Evolutionary conservation across 2,797 vertebrate genomes (phyloP).

Genomic region (Orientallactaga sibirica): DNA sequence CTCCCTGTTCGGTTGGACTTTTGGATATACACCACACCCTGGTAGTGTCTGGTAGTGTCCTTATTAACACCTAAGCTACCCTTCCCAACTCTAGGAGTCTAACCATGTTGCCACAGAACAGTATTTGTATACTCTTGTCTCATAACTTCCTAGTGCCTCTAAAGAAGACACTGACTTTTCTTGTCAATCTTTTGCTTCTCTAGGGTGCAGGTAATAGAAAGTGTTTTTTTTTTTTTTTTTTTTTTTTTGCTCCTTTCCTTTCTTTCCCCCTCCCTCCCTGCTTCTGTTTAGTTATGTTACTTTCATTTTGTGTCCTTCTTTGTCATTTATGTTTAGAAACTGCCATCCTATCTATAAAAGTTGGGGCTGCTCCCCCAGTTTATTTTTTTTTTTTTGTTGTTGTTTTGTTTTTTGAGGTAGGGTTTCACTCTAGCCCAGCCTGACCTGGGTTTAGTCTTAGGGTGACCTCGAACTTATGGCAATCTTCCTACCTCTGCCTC

Average conservation of each 20-base stretch:
- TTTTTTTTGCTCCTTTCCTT: too few species aligned
- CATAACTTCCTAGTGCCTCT: neutral
- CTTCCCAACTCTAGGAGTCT: neutral
- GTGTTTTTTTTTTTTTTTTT: neutral
- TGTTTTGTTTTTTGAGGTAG: too few species aligned
- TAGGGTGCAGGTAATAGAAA: neutral
- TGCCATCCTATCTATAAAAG: conserved; percentile 4
- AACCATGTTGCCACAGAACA: neutral
- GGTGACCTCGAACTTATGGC: too few species aligned
- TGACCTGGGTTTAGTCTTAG: too few species aligned
- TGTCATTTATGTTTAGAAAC: neutral
- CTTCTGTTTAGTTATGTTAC: neutral
- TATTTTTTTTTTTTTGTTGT: too few species aligned
- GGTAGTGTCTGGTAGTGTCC: neutral
- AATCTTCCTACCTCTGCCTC: too few species aligned
- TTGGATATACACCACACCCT: neutral
- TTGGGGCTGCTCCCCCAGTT: neutral
- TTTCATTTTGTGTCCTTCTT: neutral
- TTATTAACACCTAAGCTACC: neutral
- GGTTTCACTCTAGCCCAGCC: too few species aligned
- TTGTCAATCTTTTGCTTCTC: neutral
- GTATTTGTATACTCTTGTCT: neutral
- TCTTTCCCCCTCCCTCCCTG: neutral
- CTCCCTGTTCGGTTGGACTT: neutral
- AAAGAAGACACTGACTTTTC: neutral